phyloP scores from a whole-genome alignment of 35 echinoderm and acorn worm genomes.

The Heliocidaris erythrogramma region DNA sequence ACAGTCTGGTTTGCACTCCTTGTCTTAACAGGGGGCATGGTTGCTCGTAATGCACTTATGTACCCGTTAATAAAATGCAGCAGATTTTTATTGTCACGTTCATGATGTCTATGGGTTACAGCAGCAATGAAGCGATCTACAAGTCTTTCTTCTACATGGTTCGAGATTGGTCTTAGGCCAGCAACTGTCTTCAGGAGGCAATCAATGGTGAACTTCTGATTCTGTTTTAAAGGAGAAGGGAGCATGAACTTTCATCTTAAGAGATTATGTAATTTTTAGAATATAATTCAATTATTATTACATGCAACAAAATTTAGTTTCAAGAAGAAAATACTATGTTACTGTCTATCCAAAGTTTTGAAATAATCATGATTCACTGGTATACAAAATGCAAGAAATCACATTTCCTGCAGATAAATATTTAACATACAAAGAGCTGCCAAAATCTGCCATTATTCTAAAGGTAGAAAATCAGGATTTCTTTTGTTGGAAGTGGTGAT shows the following conservation, averaged over 20 bases:
- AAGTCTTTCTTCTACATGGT: conserved; percentile 47
- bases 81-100: not conserved
- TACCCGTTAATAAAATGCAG: conserved; percentile 23
- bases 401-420: too few species aligned
- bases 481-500: too few species aligned
- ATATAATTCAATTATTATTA: not conserved
- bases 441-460: too few species aligned
- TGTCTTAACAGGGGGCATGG: not conserved
- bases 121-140: conserved; percentile 55
- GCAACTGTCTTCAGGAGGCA: conserved; percentile 65
- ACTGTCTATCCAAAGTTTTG: not conserved
- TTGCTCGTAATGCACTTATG: not conserved
- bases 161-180: conserved; percentile 40
- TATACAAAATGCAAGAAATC: too few species aligned
- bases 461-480: too few species aligned
- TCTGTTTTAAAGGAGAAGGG: conserved; percentile 29
- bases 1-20: not conserved
- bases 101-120: conserved; percentile 47
- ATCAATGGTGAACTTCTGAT: conserved; percentile 55
- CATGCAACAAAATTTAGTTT: not conserved
- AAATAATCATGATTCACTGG: not conserved
- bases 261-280: not conserved
- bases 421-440: too few species aligned
- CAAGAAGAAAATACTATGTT: not conserved
- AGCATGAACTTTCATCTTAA: not conserved